phyloP scores from a whole-genome alignment of 2,888 invertebrate genomes.

The Caenorhabditis wallacei region DNA sequence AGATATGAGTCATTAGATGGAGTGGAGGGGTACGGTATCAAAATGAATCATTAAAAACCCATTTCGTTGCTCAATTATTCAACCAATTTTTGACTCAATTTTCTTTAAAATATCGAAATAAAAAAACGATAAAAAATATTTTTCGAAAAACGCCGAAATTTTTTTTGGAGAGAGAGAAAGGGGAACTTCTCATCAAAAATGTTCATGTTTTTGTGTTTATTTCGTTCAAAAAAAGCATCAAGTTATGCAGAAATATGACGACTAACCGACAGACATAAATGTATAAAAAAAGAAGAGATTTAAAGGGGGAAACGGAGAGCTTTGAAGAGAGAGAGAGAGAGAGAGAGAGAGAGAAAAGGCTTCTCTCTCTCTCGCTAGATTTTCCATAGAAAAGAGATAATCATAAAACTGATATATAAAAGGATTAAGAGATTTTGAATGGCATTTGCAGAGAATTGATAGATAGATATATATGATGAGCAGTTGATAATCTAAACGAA shows the following conservation, averaged over 20 bases:
- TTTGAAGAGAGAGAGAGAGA: too few species aligned
- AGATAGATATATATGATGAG: constrained; percentile 1
- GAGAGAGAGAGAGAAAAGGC: too few species aligned
- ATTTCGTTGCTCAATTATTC: too few species aligned
- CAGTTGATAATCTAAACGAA: neutral
- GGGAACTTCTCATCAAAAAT: constrained; percentile 14
- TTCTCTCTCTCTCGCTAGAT: too few species aligned
- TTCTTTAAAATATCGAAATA: too few species aligned
- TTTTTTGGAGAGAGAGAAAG: neutral
- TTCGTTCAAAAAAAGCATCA: neutral
- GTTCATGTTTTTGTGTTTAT: neutral
- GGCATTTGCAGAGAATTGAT: constrained; percentile 23
- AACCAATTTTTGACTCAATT: too few species aligned
- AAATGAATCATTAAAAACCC: too few species aligned
- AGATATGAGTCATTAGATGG: too few species aligned
- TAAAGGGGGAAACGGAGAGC: neutral
- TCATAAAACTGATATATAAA: constrained; percentile 25
- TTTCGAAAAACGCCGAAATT: neutral
- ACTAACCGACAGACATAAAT: neutral
- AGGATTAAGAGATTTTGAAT: constrained; percentile 25
- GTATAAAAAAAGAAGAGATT: constrained; percentile 1
- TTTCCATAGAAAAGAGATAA: neutral
- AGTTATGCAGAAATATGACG: constrained; percentile 10
- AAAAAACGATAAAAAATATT: too few species aligned
- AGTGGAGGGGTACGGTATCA: too few species aligned